A percentile compares a stretch with the other conserved stretches of the same genome.
phyloP scores from a whole-genome alignment of 2,113 vertebrate genomes.

The Lagopus leucura region DNA sequence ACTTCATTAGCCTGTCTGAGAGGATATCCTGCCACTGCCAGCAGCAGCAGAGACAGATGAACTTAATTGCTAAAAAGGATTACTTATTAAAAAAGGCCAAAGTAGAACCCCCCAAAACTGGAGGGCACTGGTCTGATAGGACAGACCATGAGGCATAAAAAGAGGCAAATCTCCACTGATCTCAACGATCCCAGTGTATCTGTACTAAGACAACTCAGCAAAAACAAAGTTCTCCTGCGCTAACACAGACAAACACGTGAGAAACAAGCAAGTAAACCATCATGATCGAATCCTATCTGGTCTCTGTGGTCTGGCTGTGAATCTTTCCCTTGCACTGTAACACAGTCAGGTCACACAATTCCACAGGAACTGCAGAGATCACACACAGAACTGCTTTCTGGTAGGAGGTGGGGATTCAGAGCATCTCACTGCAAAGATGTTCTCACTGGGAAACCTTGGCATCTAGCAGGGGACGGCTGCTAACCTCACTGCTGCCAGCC shows the following conservation, averaged over 20 bases:
- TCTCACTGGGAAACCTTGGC: not conserved
- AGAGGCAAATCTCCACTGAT: not conserved
- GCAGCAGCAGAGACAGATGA: conserved; percentile 47
- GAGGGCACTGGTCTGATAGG: not conserved
- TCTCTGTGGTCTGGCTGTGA: not conserved
- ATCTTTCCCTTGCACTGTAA: not conserved
- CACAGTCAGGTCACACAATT: not conserved
- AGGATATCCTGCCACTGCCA: conserved; percentile 67
- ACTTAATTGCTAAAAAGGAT: conserved; percentile 54
- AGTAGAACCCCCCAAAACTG: not conserved
- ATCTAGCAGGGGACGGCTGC: not conserved
- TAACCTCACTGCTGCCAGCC: not conserved
- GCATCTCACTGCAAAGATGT: not conserved
- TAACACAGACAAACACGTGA: not conserved
- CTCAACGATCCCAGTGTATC: not conserved
- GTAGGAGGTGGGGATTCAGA: not conserved
- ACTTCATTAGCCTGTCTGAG: conserved; percentile 74
- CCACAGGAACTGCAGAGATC: not conserved
- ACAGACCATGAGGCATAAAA: not conserved
- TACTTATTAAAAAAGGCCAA: conserved; percentile 24
- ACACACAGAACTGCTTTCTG: not conserved
- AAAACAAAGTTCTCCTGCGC: not conserved
- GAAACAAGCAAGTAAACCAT: not conserved
- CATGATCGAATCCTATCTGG: not conserved
- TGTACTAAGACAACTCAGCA: not conserved